Evolutionary conservation across 2,113 vertebrate species (phyloP), one percentile per base, ranked within the genome.

Genomic region (Saimiri boliviensis): DNA sequence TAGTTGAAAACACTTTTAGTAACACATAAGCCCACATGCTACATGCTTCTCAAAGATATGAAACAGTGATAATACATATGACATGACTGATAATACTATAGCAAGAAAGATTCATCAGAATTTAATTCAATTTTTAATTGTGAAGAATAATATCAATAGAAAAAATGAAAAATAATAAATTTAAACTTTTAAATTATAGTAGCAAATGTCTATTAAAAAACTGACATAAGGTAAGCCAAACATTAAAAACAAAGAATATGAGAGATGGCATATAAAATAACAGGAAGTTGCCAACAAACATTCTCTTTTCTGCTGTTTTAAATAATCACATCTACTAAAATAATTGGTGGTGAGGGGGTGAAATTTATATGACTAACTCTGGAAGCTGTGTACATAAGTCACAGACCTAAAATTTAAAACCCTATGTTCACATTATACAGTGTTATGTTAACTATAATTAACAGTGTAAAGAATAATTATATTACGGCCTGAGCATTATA

Each of bases 391-490:
- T 74, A n/a, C 25, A 42, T 70, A 88, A 35, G 60, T 52, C 32
- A 85, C 76, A 85, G 11, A 89, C 54, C 27, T 94, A 94, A 98
- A 98, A 98, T 97, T 97, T 98, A 97, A 97, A 20, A 84, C 2
- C 16, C 85, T 97, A 93, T 73, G 95, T 98, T 92, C 97, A 60
- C 21, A 71, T 97, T 95, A 92, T 54, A 82, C 45, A 60, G 58
- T 84, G 52, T 89, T 95, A 95, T 94, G 25, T 40, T 92, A 21
- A 45, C 9, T 97, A 96, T 96, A 98, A 98, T 96, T 98, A 98
- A 98, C 98, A 32, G 68, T 98, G 63, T 97, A 96, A 96, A 97
- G 91, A 98, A 98, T 96, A 97, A 98, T 97, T 97, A 93, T 94
- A 87, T n/a, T 58, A 93, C 84, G 58, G 56, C 32, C 92, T 94